A percentile compares a stretch with the other conserved stretches of the same genome.
Conservation (phyloP, 2,797 vertebrate species). For the Propithecus perrieri region DNA sequence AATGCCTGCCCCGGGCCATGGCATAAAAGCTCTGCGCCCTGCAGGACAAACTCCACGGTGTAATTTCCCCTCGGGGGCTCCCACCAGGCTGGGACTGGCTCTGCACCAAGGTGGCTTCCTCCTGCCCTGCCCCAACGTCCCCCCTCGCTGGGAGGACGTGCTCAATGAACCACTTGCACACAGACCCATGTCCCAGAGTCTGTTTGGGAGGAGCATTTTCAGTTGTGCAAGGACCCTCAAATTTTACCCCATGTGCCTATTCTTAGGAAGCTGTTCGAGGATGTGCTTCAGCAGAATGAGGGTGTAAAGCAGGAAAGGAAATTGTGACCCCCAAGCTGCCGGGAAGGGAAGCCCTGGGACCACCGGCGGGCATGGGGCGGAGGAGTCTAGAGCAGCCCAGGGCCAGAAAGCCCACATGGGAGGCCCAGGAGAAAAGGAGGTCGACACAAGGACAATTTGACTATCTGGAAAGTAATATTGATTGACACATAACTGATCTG, state of each 20-base stretch:
- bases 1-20: accelerated
- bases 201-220: not conserved
- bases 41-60: not conserved
- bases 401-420: not conserved
- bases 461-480: constrained; percentile 10
- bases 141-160: not conserved
- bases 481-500: not conserved
- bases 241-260: not conserved
- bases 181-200: not conserved
- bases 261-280: not conserved
- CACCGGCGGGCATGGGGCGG: not conserved
- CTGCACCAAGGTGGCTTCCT: not conserved
- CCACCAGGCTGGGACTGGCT: not conserved
- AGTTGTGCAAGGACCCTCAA: not conserved
- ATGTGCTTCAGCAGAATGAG: not conserved
- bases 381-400: not conserved
- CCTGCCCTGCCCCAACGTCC: not conserved
- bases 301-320: not conserved
- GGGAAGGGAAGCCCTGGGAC: not conserved
- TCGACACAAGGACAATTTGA: not conserved
- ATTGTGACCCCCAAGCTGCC: not conserved
- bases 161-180: not conserved
- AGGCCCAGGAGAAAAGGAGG: not conserved
- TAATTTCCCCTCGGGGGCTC: not conserved
- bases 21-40: not conserved